These are phyloP conservation scores for Agrochola lychnidis DNA, from an alignment of 2,888 invertebrate species.

Conservation along the genomic window DNA sequence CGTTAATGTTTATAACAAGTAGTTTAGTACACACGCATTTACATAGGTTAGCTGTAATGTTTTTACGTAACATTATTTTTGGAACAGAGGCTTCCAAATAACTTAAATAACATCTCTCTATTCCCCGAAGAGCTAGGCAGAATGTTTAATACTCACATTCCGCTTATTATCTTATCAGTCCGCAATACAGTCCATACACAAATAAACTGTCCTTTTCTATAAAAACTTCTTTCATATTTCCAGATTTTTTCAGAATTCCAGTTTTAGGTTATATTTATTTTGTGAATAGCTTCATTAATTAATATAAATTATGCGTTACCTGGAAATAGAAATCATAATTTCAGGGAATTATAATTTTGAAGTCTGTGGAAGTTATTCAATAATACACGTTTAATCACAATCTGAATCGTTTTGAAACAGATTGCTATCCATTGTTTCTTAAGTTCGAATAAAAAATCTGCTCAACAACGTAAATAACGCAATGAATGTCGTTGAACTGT, in stretches of 20 bases:
- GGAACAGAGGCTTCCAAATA: not conserved
- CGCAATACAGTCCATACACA: not conserved
- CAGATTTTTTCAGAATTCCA: not conserved
- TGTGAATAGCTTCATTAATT: not conserved
- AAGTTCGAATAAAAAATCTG: too few species aligned
- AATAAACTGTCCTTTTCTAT: not conserved
- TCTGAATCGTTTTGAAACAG: too few species aligned
- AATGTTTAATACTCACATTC: not conserved
- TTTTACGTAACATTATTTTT: constrained; percentile 5
- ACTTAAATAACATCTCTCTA: not conserved
- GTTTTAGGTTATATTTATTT: not conserved
- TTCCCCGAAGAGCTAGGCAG: not conserved
- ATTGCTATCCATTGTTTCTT: too few species aligned
- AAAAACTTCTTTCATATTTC: too few species aligned
- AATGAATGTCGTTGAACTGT: too few species aligned
- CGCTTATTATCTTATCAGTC: not conserved
- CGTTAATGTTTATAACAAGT: constrained; percentile 42
- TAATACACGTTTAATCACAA: too few species aligned
- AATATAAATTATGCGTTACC: not conserved
- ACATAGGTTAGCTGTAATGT: constrained; percentile 10
- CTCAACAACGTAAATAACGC: too few species aligned
- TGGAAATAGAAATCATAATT: not conserved
- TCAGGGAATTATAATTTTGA: not conserved
- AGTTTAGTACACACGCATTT: constrained; percentile 21
- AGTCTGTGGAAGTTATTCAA: too few species aligned